Conservation (phyloP, 2,888 invertebrate species). For the Lordiphosa andalusiaca region DNA sequence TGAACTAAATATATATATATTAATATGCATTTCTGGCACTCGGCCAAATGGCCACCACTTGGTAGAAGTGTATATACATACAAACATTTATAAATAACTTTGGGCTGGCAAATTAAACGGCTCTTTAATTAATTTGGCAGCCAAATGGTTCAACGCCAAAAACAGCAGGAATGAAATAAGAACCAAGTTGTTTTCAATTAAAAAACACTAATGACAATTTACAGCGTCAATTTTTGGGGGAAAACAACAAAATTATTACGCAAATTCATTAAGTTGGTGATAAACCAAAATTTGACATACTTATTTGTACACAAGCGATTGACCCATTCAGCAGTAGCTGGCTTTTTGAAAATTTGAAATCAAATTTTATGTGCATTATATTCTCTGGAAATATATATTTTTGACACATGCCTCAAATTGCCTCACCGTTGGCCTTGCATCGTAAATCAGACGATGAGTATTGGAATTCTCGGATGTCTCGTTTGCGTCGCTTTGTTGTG, state of each 20-base stretch:
- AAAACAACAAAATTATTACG: slow-evolving; percentile 21
- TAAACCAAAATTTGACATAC: slow-evolving; percentile 43
- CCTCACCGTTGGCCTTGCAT: slow-evolving; percentile 39
- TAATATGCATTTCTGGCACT: slow-evolving; percentile 5
- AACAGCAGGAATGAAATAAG: not conserved
- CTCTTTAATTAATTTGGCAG: slow-evolving; percentile 41
- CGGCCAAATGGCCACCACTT: slow-evolving; percentile 28
- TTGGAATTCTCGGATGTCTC: not conserved
- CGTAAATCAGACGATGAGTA: slow-evolving; percentile 44
- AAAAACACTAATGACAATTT: slow-evolving; percentile 42
- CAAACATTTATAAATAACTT: slow-evolving; percentile 25
- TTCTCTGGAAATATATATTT: slow-evolving; percentile 37
- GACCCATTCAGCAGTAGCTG: slow-evolving; percentile 28
- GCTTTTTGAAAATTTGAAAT: slow-evolving; percentile 22
- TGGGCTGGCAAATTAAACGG: slow-evolving; percentile 30
- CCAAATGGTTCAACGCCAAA: slow-evolving; percentile 23
- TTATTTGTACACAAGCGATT: slow-evolving; percentile 15
- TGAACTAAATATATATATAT: not conserved
- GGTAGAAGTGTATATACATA: slow-evolving; percentile 1
- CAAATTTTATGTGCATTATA: slow-evolving; percentile 38
- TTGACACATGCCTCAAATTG: slow-evolving; percentile 49
- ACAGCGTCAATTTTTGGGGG: slow-evolving; percentile 29
- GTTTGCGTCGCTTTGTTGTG: slow-evolving; percentile 14
- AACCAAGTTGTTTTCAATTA: slow-evolving; percentile 34
- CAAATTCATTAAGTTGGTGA: slow-evolving; percentile 20